Conservation (phyloP, 1,140 invertebrate species). For the Bombus affinis region DNA sequence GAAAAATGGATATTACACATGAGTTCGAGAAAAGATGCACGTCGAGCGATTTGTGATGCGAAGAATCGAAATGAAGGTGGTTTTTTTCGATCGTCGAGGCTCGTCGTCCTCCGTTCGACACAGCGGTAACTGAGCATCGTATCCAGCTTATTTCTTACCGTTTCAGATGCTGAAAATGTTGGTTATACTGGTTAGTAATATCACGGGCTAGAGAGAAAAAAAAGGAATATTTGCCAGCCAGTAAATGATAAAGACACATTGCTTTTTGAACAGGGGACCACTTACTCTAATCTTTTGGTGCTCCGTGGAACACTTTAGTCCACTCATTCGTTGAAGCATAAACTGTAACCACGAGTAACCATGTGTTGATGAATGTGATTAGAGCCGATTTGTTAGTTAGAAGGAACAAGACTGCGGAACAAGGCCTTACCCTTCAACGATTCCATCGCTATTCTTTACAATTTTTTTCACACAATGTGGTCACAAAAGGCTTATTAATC, state of each 20-base stretch:
- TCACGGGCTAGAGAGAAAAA: conserved; percentile 35
- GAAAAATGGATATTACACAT: conserved; percentile 35
- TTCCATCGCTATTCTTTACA: neutral
- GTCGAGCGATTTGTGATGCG: conserved; percentile 19
- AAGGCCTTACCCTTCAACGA: conserved; percentile 9
- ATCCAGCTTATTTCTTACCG: neutral
- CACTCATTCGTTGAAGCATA: conserved; percentile 94
- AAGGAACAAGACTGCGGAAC: conserved; percentile 21
- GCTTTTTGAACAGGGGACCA: conserved; percentile 80
- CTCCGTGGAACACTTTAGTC: conserved; percentile 90
- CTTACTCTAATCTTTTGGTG: conserved; percentile 96
- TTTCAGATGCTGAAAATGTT: conserved; percentile 44
- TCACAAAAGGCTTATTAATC: neutral
- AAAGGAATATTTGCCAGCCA: conserved; percentile 67
- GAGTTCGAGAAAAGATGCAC: conserved; percentile 17
- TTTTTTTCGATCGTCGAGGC: conserved; percentile 6
- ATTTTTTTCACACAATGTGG: neutral
- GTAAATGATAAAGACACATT: conserved; percentile 64
- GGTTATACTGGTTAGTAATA: conserved; percentile 62
- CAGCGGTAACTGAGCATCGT: neutral
- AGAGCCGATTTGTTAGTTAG: conserved; percentile 25
- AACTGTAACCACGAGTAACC: conserved; percentile 87
- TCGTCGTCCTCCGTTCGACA: conserved; percentile 16
- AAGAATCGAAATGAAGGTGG: conserved; percentile 13
- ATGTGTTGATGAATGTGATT: conserved; percentile 65